Evolutionary conservation across 2,797 vertebrate species (phyloP), one percentile per base, ranked within the genome.

Genomic region (Corythornis leucogaster): DNA sequence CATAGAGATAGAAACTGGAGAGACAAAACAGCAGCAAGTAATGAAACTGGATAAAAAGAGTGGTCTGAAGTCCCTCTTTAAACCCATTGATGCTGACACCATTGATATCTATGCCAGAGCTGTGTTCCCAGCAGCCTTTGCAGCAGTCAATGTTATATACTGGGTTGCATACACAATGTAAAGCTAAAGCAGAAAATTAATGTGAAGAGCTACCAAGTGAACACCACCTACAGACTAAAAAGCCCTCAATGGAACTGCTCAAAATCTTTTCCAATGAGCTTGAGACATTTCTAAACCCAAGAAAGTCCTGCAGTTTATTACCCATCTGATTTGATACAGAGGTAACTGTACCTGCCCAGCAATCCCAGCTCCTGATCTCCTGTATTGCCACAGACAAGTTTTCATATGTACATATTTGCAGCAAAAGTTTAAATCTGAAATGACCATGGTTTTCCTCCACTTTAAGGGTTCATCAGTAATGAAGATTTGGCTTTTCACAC

Each of bases 111-210:
- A 99, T 0, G 98, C 99, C 92, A 97, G 99, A 30, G 99, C 99
- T 0, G 98, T 99, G 93, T 99, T 99, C 97, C 99, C 99, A 10
- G 98, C 99, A 79, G 99, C 99, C 30, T 99, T 99, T 6, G 99
- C 98, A 1, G 99, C 99, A 4, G 99, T 99, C 95, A 99, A 99
- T 7, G 97, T 99, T 93, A 98, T 99, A 97, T 99, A 99, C 97
- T 99, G 99, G 99, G 98, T 99, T 8, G 99, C 99, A 1, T 99
- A 99, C 70, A 98, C 99, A 73, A 99, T 99, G 98, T 99, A 96
- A 99, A 66, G 67, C 51, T 40, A 21, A 30, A 46, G 8, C n/a
- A 7, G 14, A 40, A 45, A 71, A 5, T 2, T 30, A 15, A 21
- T 4, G 8, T 18, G 15, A 64, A 73, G 57, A 84, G 31, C 77